Percentiles rank a stretch among this genome's conserved stretches.
These are phyloP conservation scores for Phortica okadai DNA, from an alignment of 2,888 invertebrate genomes.

Conservation along the genomic window DNA sequence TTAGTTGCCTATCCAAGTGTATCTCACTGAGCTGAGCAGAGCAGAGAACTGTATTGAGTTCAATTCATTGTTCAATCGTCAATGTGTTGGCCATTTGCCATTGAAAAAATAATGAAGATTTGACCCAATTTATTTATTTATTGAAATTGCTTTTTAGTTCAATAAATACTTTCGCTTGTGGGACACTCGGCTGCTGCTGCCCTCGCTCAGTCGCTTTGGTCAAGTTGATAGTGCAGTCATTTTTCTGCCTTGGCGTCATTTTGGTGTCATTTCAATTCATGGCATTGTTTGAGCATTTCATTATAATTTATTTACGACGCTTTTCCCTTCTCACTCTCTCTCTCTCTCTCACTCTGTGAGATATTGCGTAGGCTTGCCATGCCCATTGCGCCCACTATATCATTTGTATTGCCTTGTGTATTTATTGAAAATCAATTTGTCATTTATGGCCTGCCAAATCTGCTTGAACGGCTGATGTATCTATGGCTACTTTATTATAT, in stretches of 20 bases:
- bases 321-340: not conserved
- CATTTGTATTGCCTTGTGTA: not conserved
- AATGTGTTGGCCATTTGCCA: slow-evolving; percentile 4
- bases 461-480: not conserved
- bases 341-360: not conserved
- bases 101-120: slow-evolving; percentile 32
- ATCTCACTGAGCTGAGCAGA: not conserved
- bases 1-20: not conserved
- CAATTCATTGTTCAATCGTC: not conserved
- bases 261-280: not conserved
- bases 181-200: not conserved
- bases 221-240: not conserved
- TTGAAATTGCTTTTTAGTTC: slow-evolving; percentile 61
- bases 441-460: slow-evolving; percentile 14
- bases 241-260: not conserved
- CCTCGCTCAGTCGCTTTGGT: not conserved
- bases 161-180: slow-evolving; percentile 26
- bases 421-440: slow-evolving; percentile 32
- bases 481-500: not conserved
- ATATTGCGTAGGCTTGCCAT: not conserved
- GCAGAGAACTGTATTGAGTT: not conserved
- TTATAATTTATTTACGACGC: slow-evolving; percentile 8
- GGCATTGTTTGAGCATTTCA: slow-evolving; percentile 1
- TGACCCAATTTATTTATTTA: slow-evolving; percentile 67
- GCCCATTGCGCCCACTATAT: not conserved